Percentiles rank a stretch among this genome's conserved stretches.
These are phyloP conservation scores for Rhyacophila brunnea DNA, from an alignment of 1,140 invertebrate species.

Conservation along the genomic window DNA sequence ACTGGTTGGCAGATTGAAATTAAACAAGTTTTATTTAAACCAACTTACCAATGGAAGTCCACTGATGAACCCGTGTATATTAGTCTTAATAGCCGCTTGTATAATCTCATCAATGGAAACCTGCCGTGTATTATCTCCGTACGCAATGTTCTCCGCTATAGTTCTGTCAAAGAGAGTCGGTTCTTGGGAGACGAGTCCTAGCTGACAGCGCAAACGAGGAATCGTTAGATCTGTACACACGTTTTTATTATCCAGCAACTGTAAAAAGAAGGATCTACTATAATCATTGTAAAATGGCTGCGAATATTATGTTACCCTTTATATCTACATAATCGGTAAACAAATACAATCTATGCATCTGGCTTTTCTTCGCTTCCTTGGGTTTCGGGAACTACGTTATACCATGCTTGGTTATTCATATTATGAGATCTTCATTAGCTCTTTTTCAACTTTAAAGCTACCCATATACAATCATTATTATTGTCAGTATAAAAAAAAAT, in stretches of 20 bases:
- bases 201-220: conserved; percentile 54
- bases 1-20: too few relatives aligned
- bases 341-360: too few relatives aligned
- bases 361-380: too few relatives aligned
- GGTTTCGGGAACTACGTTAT: too few relatives aligned
- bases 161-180: conserved; percentile 78
- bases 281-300: too few relatives aligned
- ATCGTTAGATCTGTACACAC: conserved; percentile 52
- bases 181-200: conserved; percentile 73
- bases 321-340: too few relatives aligned
- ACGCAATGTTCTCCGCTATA: conserved; percentile 81
- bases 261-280: neutral
- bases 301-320: too few relatives aligned
- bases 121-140: conserved; percentile 67
- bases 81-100: conserved; percentile 73
- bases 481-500: too few relatives aligned
- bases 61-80: conserved; percentile 78
- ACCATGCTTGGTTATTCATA: too few relatives aligned
- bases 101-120: conserved; percentile 69
- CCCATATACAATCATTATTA: too few relatives aligned
- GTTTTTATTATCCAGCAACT: conserved; percentile 54
- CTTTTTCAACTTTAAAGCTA: too few relatives aligned
- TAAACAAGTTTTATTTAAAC: neutral
- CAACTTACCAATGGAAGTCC: conserved; percentile 64
- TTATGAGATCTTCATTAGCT: too few relatives aligned